Evolutionary conservation across 2,113 vertebrate species (phyloP), one percentile per base, ranked within the genome.

Genomic region (Gambusia holbrooki): DNA sequence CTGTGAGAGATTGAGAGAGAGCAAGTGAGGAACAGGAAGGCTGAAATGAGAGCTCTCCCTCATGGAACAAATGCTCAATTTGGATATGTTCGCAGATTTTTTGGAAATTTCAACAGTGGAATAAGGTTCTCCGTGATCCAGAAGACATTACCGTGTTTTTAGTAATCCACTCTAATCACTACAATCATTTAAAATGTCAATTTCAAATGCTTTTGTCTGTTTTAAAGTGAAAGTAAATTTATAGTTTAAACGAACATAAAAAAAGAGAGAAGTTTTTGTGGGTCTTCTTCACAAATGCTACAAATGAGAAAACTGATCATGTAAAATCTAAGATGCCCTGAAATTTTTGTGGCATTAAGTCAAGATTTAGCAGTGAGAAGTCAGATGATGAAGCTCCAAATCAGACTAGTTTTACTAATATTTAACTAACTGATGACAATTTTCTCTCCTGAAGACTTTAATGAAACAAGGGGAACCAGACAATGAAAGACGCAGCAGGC

Each of bases 371-470:
- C 64, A n/a, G 74, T 73, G 54, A 30, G 15, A 0, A 74, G 35
- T 83, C 80, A 83, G 79, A 74, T 42, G 67, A 80, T 76, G 37
- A 40, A 8, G 65, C 76, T 78, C 74, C 77, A 85, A 79, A 87
- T 85, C 70, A 72, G 70, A 74, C 30, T 58, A 35, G 64, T 80
- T 84, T 83, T 61, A 77, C 71, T 84, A 80, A 84, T 74, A 89
- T 87, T 91, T 84, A 84, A 73, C 28, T 68, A 67, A 83, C 84
- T 83, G 82, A 81, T 84, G 72, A 73, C 76, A 69, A 61, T 62
- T 79, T 75, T 48, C 71, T 80, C 82, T 61, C 78, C 83, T 82
- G 82, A 83, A 78, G 82, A 80, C 74, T 80, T 77, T 88, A 82
- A 88, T 84, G 79, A 68, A 82, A 81, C 62, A 83, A 62, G 73